phyloP scores from a whole-genome alignment of 92 coral and sea anemone genomes.

The Umimayanthus kanabou region DNA sequence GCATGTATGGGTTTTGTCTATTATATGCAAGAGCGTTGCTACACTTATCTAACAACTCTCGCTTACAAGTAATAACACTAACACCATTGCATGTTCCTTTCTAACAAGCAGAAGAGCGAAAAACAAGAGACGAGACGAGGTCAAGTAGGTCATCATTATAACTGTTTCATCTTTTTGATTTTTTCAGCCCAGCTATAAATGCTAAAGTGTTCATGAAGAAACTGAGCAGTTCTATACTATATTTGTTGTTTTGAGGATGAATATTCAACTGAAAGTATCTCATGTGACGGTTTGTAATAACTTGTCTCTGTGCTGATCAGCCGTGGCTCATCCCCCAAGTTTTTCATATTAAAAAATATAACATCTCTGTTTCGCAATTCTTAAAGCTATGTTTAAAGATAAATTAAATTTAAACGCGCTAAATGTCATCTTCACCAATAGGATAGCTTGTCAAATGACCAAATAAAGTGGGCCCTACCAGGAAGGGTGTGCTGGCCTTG shows the following conservation, averaged over 20 bases:
- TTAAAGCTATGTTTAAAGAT: background rate
- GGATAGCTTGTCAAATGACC: no score
- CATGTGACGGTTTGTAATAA: background rate
- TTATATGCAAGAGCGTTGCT: background rate
- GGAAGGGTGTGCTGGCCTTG: background rate
- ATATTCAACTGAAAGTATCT: background rate
- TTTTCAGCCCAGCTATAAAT: background rate
- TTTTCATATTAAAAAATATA: no score
- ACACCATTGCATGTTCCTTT: conserved; percentile 43
- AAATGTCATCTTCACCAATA: background rate
- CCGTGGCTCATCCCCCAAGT: background rate
- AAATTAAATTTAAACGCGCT: background rate
- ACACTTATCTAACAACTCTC: background rate
- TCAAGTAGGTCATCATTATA: conserved; percentile 40
- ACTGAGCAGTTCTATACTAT: background rate
- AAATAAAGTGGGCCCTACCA: background rate
- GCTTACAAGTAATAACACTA: conserved; percentile 25
- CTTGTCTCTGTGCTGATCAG: background rate
- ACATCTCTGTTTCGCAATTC: background rate
- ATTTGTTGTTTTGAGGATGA: background rate
- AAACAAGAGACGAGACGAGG: conserved; percentile 46
- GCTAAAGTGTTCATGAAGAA: background rate
- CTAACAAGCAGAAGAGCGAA: conserved; percentile 43
- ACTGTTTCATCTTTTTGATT: background rate
- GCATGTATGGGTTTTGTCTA: background rate